Evolutionary conservation across 2,113 vertebrate species (phyloP), one percentile per base, ranked within the genome.

Genomic region (Anolis carolinensis): DNA sequence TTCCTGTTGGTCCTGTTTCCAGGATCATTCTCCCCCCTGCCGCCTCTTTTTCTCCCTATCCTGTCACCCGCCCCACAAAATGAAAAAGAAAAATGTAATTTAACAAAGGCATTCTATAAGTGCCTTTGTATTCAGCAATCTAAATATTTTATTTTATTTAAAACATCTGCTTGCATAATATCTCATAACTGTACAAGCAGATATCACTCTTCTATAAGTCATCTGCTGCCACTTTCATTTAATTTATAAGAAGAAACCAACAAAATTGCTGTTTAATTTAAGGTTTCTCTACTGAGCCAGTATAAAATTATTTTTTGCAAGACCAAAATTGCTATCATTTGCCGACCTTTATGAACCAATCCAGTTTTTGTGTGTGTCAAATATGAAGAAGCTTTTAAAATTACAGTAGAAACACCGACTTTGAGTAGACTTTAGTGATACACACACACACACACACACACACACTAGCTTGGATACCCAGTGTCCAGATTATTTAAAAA

Each of bases 131-230:
- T 97, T 96, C 95, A 92, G 89, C 92, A 94, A 96, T 96, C 94
- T 96, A 95, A 95, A 96, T 96, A 95, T 92, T 95, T 95, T 95
- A 94, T 95, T 95, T 95, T 96, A 96, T 96, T 97, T 95, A 96
- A 97, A 97, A 96, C 97, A 95, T 96, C 94, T 97, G 96, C 95
- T 93, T 93, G 93, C 91, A 93, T 95, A 95, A 95, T 94, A 92
- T 95, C 94, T 94, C 91, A 91, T 94, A 95, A 95, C 94, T 95
- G 86, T 93, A 91, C 89, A 92, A 92, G 88, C 86, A 88, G 94
- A 62, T 94, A 94, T 92, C 92, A 95, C 92, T 92, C 93, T 94
- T 91, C 86, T 93, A 89, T 95, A 96, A 94, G 92, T 92, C 94
- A 93, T 92, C 94, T 96, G 92, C 94, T 94, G 89, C 91, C 93